Evolutionary conservation across 2,888 invertebrate species (phyloP).

Genomic region (Xestoiulus laeticollis): DNA sequence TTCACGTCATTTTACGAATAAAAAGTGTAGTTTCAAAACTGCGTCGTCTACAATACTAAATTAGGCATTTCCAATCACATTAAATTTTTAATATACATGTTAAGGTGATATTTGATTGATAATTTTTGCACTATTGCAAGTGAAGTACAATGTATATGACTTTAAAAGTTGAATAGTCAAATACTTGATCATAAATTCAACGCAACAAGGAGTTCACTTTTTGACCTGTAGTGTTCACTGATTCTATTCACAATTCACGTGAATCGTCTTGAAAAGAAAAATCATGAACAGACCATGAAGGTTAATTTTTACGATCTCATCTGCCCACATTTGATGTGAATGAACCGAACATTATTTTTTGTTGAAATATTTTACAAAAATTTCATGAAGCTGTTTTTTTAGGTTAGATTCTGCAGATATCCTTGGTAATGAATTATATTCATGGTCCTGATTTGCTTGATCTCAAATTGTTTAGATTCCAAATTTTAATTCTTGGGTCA

Average conservation of each 20-base stretch:
- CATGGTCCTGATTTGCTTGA: too few species aligned
- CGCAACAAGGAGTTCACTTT: background rate
- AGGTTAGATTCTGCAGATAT: background rate
- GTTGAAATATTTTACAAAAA: background rate
- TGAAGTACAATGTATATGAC: too few species aligned
- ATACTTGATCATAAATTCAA: too few species aligned
- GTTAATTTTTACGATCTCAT: background rate
- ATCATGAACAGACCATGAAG: background rate
- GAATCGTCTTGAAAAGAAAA: background rate
- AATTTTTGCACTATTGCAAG: too few species aligned
- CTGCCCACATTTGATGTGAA: background rate
- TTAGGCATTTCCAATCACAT: too few species aligned
- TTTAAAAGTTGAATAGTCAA: too few species aligned
- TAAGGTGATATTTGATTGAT: too few species aligned
- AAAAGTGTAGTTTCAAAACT: too few species aligned
- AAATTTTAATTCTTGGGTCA: too few species aligned
- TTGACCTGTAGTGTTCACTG: background rate
- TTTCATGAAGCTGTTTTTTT: background rate
- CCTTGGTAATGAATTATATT: background rate
- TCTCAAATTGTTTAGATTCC: too few species aligned
- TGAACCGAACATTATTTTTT: background rate
- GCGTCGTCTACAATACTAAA: too few species aligned
- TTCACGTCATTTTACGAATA: background rate
- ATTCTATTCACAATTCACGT: background rate
- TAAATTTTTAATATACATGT: too few species aligned